A percentile compares a stretch with the other conserved stretches of the same genome.
These are phyloP conservation scores for Teleopsis dalmanni DNA, from an alignment of 1,140 invertebrate species.

Conservation along the genomic window DNA sequence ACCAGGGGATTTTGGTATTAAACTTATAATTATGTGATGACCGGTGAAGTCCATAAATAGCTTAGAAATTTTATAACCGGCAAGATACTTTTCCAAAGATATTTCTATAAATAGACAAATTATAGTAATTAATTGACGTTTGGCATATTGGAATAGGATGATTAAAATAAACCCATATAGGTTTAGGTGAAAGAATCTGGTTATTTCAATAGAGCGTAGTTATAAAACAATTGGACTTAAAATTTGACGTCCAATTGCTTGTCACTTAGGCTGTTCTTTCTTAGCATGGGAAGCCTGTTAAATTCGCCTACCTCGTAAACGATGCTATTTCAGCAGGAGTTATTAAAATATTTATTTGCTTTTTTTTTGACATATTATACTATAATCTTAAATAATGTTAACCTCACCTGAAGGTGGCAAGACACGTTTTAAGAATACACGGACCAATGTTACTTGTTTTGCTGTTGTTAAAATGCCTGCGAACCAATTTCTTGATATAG, in stretches of 20 bases:
- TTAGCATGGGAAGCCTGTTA: too few relatives aligned
- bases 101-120: constrained; percentile 47
- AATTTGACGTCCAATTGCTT: too few relatives aligned
- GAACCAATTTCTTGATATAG: constrained; percentile 73
- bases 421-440: constrained; percentile 74
- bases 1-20: constrained; percentile 56
- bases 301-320: too few relatives aligned
- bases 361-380: too few relatives aligned
- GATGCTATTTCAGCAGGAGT: too few relatives aligned
- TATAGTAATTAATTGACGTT: too few relatives aligned
- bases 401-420: constrained; percentile 75
- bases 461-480: constrained; percentile 79
- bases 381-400: too few relatives aligned
- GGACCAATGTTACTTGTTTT: constrained; percentile 69
- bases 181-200: too few relatives aligned
- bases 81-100: constrained; percentile 52
- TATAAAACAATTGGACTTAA: too few relatives aligned
- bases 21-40: constrained; percentile 71
- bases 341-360: too few relatives aligned
- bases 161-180: too few relatives aligned
- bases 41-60: constrained; percentile 84
- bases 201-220: neutral
- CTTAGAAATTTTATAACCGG: constrained; percentile 56
- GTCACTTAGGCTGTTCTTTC: too few relatives aligned
- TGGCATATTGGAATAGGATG: constrained; percentile 16